A percentile compares a stretch with the other conserved stretches of the same genome.
Conservation (phyloP, 2,797 vertebrate genomes). For the Neopelma chrysocephalum region DNA sequence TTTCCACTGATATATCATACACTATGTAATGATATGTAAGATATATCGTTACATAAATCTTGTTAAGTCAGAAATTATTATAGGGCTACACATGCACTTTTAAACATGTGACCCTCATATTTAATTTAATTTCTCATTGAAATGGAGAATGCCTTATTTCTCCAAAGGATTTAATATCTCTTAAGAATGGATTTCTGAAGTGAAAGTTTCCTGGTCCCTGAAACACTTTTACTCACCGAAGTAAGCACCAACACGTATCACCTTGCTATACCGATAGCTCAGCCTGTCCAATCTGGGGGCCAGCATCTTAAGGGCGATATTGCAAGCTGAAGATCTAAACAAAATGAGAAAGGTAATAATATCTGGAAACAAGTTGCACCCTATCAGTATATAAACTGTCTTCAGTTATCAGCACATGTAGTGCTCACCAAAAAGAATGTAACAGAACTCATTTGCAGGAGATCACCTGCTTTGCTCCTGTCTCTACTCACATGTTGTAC, state of each 20-base stretch:
- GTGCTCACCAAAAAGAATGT: neutral
- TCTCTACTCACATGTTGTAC: constrained; percentile 79
- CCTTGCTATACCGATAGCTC: constrained; percentile 80
- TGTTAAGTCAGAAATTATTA: neutral
- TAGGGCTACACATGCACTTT: neutral
- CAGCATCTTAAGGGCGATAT: constrained; percentile 84
- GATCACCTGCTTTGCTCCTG: neutral
- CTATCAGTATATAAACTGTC: neutral
- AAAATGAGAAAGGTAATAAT: neutral
- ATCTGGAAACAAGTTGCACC: neutral
- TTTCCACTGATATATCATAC: neutral
- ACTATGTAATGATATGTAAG: neutral
- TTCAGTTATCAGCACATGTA: neutral
- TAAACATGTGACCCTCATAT: neutral
- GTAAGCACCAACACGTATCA: constrained; percentile 74
- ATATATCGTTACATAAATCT: neutral
- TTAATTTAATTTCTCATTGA: neutral
- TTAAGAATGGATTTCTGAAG: neutral
- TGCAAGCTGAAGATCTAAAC: constrained; percentile 83
- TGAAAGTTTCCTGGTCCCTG: neutral
- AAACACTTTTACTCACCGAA: constrained; percentile 72
- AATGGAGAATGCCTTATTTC: neutral
- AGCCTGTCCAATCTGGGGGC: constrained; percentile 74
- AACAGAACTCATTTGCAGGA: neutral
- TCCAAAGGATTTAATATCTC: neutral